Base-by-base conservation (phyloP, 2,797 vertebrate species). In the Dromococcyx pavoninus region DNA sequence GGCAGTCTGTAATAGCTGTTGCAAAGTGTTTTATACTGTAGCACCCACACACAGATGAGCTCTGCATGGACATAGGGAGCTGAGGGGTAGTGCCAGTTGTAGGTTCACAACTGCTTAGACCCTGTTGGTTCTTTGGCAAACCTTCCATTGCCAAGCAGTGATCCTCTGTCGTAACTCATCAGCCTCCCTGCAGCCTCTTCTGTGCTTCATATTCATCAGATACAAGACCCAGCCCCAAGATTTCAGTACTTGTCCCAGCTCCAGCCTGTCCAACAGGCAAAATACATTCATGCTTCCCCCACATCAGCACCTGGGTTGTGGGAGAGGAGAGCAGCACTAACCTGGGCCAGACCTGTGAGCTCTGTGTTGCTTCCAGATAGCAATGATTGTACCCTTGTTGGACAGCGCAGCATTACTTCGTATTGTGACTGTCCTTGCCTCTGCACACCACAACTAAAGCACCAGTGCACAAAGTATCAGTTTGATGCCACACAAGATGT, bases 321-420 rank as follows among this genome's bases (percentile, higher is more conserved):
- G 37, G 23, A 83, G 24, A 76, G 16, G 12, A 25, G 9, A 86
- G 61, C 12, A 53, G 44, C 44, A 14, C 10, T 66, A 58, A 64
- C 28, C 18, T 30, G 25, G 25, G 30, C 25, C 30, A 13, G 28
- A 50, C 8, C 44, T 30, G 17, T 12, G 10, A 87, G 22, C 21
- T 83, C 21, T 79, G 17, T 5, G 5, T 39, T 61, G 57, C 22
- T 79, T 74, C 73, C 73, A 77, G n/a, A n/a, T 3, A 46, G 23
- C 3, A 1, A n/a, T 9, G 35, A 66, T 32, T 2, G 18, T 73
- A 33, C 19, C n/a, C 11, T 39, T 44, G 22, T 16, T 13, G 24
- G 19, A 73, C 4, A 58, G n/a, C n/a, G 80, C 0, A 1, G n/a
- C 24, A 46, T 48, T 46, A 44, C 6, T 18, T 67, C 0, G 0